phyloP scores from a whole-genome alignment of 2,113 vertebrate genomes.

The Zonotrichia leucophrys region DNA sequence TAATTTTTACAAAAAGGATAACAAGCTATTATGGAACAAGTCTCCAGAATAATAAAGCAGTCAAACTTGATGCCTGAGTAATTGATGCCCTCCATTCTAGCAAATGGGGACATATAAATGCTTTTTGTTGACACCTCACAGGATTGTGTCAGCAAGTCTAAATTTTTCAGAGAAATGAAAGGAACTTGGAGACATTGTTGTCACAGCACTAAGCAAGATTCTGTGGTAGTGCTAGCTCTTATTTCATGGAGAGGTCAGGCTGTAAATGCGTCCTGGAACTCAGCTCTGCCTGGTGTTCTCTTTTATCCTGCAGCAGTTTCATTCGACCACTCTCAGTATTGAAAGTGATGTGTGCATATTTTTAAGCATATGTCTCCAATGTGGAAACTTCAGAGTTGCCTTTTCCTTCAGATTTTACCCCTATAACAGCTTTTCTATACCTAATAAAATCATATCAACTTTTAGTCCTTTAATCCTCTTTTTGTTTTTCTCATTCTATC shows the following conservation, averaged over 20 bases:
- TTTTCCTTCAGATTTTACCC: not conserved
- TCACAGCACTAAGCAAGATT: not conserved
- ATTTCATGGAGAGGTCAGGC: not conserved
- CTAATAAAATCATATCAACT: not conserved
- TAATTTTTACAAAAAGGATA: not conserved
- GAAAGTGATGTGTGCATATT: not conserved
- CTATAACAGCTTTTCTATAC: not conserved
- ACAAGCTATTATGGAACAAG: not conserved
- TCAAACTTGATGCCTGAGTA: not conserved
- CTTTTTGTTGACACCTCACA: not conserved
- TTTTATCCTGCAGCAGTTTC: not conserved
- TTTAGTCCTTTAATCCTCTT: not conserved
- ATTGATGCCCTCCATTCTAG: not conserved
- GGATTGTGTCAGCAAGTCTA: not conserved
- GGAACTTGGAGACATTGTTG: not conserved
- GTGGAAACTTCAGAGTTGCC: not conserved
- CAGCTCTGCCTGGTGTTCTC: not conserved
- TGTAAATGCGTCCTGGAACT: not conserved
- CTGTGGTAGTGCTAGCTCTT: not conserved
- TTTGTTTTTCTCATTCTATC: not conserved
- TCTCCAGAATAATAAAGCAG: not conserved
- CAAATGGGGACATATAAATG: not conserved
- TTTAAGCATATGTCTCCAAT: not conserved
- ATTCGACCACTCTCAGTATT: not conserved
- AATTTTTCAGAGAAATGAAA: not conserved